These are phyloP conservation scores for Helostoma temminkii DNA, from an alignment of 2,797 vertebrate species.

Conservation along the genomic window DNA sequence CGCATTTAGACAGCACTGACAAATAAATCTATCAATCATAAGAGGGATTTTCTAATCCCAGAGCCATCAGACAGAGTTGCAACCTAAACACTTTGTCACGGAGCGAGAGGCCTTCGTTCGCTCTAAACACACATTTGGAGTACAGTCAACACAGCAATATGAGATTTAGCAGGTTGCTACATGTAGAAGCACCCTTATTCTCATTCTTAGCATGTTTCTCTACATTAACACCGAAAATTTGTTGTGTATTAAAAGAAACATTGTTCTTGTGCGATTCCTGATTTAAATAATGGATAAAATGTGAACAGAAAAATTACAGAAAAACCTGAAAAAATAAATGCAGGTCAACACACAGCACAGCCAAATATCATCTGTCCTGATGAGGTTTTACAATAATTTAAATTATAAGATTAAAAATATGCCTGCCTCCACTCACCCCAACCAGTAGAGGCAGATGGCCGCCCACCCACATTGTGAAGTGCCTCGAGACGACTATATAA, in stretches of 20 bases:
- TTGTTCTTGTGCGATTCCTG: not conserved
- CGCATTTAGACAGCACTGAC: conserved; percentile 76
- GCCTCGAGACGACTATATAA: too few species aligned
- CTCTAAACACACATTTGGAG: conserved; percentile 65
- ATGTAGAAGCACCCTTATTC: not conserved
- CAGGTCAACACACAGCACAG: not conserved
- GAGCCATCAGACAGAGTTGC: conserved; percentile 78
- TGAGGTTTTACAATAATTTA: not conserved
- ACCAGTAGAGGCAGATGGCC: too few species aligned
- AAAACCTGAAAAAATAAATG: not conserved
- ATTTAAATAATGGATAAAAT: not conserved
- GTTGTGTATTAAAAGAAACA: too few species aligned
- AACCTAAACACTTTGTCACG: conserved; percentile 81
- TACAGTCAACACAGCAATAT: conserved; percentile 67
- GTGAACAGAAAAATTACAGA: not conserved
- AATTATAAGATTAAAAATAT: conserved; percentile 25
- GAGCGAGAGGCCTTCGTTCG: conserved; percentile 23
- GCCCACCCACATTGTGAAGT: too few species aligned
- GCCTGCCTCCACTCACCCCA: too few species aligned
- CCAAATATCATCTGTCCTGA: conserved; percentile 1
- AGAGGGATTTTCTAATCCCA: conserved; percentile 78
- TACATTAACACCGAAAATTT: not conserved
- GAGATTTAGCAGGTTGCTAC: conserved; percentile 33
- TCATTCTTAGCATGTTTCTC: not conserved
- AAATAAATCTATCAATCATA: conserved; percentile 88